phyloP scores from a whole-genome alignment of 2,113 vertebrate species.

The Donacobius atricapilla region DNA sequence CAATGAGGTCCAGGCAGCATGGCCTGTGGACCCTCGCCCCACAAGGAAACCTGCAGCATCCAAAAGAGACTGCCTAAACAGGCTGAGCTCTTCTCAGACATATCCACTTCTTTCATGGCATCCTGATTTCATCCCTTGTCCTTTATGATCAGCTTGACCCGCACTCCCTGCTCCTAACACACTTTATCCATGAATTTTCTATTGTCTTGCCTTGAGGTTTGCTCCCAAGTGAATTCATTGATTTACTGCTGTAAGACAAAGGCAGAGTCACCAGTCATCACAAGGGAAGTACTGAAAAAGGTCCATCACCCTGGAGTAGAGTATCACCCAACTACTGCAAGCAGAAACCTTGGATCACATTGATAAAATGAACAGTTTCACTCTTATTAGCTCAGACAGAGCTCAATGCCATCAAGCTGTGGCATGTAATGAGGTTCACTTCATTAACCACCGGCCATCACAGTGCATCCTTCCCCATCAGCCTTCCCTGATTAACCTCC shows the following conservation, averaged over 20 bases:
- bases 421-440: background rate
- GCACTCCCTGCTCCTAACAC: background rate
- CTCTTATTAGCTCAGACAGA: background rate
- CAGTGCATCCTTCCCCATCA: background rate
- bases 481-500: background rate
- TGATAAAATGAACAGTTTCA: background rate
- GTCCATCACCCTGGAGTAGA: background rate
- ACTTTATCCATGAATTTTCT: background rate
- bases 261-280: background rate
- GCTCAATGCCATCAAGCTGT: background rate
- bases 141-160: background rate
- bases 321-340: background rate
- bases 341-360: background rate
- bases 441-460: background rate
- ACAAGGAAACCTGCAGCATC: background rate
- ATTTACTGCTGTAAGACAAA: background rate
- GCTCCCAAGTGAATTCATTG: background rate
- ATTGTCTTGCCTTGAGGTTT: background rate
- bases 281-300: background rate
- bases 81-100: background rate
- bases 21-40: fast-evolving
- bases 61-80: background rate
- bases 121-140: background rate
- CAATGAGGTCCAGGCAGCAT: background rate
- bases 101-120: background rate